Evolutionary conservation across 2,888 invertebrate species (phyloP).

Genomic region (Marronus borbonicus): DNA sequence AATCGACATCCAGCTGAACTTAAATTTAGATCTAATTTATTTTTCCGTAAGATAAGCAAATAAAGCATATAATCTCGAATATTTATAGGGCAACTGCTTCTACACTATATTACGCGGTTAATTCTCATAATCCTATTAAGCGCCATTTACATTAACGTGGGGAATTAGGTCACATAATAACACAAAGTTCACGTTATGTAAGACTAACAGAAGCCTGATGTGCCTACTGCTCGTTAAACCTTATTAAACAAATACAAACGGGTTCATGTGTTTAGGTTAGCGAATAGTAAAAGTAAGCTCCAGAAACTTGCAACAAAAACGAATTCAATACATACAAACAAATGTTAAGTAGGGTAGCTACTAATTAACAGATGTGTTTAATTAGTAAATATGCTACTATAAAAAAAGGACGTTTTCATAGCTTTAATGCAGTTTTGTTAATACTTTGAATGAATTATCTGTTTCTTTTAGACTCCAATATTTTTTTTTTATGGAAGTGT

Average conservation of each 20-base stretch:
- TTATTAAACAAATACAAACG: conserved; percentile 32
- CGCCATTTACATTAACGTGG: conserved; percentile 29
- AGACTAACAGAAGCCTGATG: conserved; percentile 16
- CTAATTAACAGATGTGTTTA: no score
- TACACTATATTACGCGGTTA: background rate
- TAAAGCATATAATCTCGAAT: background rate
- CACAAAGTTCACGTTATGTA: conserved; percentile 35
- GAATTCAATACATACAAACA: no score
- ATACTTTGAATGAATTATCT: no score
- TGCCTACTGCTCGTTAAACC: conserved; percentile 32
- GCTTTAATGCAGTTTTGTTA: no score
- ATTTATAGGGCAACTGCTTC: conserved; percentile 6
- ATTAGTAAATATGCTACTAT: no score
- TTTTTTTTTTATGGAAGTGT: no score
- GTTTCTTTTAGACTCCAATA: no score
- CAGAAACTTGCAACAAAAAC: no score
- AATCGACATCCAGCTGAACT: background rate
- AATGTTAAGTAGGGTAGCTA: no score
- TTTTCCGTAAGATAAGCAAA: conserved; percentile 15
- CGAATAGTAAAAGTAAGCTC: background rate
- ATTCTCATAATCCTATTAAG: conserved; percentile 29
- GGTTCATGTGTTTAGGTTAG: background rate
- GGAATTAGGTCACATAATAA: conserved; percentile 42
- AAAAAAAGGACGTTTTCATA: no score
- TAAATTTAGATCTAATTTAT: background rate